Evolutionary conservation across 30 jellyfish, hydroid and myxozoan genomes (phyloP).

Genomic region (Mastigias papua): DNA sequence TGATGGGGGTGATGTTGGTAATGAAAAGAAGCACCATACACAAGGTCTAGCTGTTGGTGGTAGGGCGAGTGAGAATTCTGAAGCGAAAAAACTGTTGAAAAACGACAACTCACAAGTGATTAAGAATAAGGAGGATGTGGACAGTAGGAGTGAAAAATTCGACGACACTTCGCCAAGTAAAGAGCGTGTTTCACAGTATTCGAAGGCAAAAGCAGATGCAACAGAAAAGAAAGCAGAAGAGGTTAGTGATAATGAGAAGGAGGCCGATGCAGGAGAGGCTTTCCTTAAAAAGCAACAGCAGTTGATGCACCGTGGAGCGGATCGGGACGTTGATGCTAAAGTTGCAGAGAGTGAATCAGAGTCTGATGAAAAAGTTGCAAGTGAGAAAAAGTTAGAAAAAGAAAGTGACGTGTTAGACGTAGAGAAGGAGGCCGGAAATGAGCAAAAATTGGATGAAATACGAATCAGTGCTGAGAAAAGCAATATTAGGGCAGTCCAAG

Average conservation of each 20-base stretch:
- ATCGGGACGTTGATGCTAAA: not conserved
- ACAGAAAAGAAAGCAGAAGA: not conserved
- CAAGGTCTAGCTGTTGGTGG: not conserved
- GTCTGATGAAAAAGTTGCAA: not conserved
- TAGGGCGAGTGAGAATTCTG: not conserved
- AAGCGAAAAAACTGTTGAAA: not conserved
- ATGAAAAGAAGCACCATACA: not conserved
- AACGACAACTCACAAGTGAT: no score
- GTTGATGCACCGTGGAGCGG: slow-evolving; percentile 24
- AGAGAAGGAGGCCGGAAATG: not conserved
- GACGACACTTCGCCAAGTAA: not conserved
- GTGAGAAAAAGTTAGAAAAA: not conserved
- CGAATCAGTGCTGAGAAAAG: not conserved
- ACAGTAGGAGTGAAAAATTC: not conserved
- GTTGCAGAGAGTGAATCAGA: not conserved
- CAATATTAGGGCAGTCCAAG: not conserved
- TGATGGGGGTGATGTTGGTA: not conserved
- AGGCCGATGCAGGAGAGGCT: slow-evolving; percentile 22
- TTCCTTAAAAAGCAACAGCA: slow-evolving; percentile 49
- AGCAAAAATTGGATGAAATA: not conserved
- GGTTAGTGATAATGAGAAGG: slow-evolving; percentile 6
- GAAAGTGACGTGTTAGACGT: not conserved
- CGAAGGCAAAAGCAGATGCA: slow-evolving; percentile 23
- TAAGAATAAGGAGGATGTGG: not conserved
- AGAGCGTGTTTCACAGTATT: slow-evolving; percentile 42